Evolutionary conservation across 1,140 invertebrate species (phyloP).

Genomic region (Drosophila subpulchrella): DNA sequence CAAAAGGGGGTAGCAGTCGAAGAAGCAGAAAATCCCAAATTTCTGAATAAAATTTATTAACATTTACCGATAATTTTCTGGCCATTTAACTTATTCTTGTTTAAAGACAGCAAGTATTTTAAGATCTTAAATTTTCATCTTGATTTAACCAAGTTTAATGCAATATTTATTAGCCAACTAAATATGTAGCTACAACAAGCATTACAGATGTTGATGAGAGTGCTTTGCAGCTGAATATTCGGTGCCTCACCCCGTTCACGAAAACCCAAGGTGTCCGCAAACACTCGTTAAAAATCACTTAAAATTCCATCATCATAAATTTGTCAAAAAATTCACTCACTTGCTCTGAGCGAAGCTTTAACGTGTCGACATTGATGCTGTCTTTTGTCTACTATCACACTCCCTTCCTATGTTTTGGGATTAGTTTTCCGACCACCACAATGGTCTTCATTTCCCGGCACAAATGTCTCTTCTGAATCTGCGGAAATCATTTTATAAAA

Average conservation of each 20-base stretch:
- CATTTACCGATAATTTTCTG: constrained; percentile 15
- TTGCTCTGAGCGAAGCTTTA: constrained; percentile 33
- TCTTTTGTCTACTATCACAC: constrained; percentile 39
- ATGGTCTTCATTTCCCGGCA: constrained; percentile 7
- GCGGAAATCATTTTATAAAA: constrained; percentile 11
- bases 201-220: constrained; percentile 21
- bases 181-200: neutral
- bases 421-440: constrained; percentile 31
- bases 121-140: neutral
- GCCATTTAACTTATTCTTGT: constrained; percentile 4
- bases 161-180: constrained; percentile 31
- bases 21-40: neutral
- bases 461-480: constrained; percentile 3
- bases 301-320: constrained; percentile 85
- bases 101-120: neutral
- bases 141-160: constrained; percentile 28
- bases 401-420: constrained; percentile 8
- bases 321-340: constrained; percentile 72
- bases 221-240: constrained; percentile 1
- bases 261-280: constrained; percentile 35
- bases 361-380: constrained; percentile 36
- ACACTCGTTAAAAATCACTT: constrained; percentile 84
- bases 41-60: constrained; percentile 1
- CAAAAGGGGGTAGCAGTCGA: constrained; percentile 7
- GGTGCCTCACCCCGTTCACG: neutral